Conservation (phyloP, 2,113 vertebrate species). For the Cyanistes caeruleus region DNA sequence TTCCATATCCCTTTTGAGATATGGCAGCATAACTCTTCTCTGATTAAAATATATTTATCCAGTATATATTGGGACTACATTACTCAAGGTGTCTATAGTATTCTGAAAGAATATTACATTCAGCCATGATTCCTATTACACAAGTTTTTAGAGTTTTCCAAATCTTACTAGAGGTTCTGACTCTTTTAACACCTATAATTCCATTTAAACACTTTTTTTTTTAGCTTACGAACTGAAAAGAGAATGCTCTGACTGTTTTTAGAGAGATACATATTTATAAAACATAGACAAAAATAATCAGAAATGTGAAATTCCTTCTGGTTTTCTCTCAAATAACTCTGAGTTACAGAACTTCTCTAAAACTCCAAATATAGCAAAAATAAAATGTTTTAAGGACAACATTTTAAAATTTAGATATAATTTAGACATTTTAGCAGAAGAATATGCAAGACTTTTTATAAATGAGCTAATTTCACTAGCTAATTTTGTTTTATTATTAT, state of each 20-base stretch:
- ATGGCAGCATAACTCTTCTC: not conserved
- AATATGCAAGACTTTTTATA: not conserved
- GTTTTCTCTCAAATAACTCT: not conserved
- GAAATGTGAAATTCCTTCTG: not conserved
- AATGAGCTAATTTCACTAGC: not conserved
- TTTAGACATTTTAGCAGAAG: not conserved
- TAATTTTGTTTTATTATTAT: not conserved
- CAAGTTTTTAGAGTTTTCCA: not conserved
- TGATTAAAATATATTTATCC: not conserved
- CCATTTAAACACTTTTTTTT: not conserved
- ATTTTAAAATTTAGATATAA: not conserved
- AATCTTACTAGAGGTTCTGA: not conserved
- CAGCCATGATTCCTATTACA: not conserved
- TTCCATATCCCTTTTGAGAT: not conserved
- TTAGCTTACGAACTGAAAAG: not conserved
- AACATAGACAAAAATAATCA: not conserved
- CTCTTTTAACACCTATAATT: not conserved
- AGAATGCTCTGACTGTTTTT: not conserved
- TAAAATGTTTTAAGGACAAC: accelerated
- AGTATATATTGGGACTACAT: not conserved
- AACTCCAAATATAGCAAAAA: not conserved
- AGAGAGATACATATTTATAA: not conserved
- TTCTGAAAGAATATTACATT: not conserved
- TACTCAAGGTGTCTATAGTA: not conserved
- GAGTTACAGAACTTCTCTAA: not conserved